These are phyloP conservation scores for Lytechinus pictus DNA, from an alignment of 35 echinoderm and acorn worm genomes.

Conservation along the genomic window DNA sequence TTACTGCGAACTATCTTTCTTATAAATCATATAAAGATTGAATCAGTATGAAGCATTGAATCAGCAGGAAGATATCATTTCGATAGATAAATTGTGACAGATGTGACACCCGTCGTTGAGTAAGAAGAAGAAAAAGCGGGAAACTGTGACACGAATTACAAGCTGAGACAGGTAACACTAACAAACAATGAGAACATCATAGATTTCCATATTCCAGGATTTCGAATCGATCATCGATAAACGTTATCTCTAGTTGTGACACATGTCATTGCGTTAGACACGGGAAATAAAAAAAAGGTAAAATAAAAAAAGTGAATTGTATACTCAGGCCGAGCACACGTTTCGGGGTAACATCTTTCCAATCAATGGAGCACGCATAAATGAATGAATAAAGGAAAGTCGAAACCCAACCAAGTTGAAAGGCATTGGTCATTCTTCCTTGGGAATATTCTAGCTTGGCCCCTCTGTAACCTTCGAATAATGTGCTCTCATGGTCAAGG, in stretches of 20 bases:
- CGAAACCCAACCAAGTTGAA: not conserved
- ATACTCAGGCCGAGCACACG: not conserved
- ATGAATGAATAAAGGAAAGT: not conserved
- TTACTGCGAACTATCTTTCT: too few relatives aligned
- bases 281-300: not conserved
- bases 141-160: too few relatives aligned
- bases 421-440: not conserved
- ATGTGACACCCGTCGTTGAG: too few relatives aligned
- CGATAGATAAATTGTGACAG: too few relatives aligned
- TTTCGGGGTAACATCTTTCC: not conserved
- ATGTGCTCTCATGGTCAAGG: not conserved
- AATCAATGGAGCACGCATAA: not conserved
- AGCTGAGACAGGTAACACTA: too few relatives aligned
- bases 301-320: not conserved
- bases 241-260: not conserved
- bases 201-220: too few relatives aligned
- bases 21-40: too few relatives aligned
- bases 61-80: too few relatives aligned
- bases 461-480: not conserved
- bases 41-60: too few relatives aligned
- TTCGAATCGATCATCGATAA: not conserved
- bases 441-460: not conserved
- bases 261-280: not conserved
- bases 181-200: too few relatives aligned
- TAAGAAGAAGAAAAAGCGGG: too few relatives aligned